Conservation (phyloP, 2,113 vertebrate genomes). For the Phoxinus phoxinus region DNA sequence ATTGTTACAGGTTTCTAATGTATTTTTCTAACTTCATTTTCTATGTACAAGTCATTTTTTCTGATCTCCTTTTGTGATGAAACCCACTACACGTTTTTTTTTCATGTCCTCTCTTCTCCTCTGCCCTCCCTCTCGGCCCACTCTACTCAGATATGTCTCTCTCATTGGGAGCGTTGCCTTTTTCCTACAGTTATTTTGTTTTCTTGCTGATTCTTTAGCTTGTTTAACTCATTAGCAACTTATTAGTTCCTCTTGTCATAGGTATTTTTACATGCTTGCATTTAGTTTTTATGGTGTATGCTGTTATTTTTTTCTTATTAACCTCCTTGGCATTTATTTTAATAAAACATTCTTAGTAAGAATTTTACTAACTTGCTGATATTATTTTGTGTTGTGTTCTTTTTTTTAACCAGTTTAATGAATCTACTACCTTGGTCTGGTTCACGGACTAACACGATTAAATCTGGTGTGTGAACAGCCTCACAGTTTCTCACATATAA, state of each 20-base stretch:
- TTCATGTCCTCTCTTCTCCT: conserved; percentile 45
- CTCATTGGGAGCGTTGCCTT: conserved; percentile 79
- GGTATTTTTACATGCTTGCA: conserved; percentile 87
- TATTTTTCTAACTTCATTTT: conserved; percentile 90
- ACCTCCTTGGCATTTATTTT: conserved; percentile 86
- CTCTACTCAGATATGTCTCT: conserved; percentile 71
- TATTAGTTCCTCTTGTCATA: conserved; percentile 82
- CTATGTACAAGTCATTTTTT: conserved; percentile 80
- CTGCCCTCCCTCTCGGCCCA: conserved; percentile 42
- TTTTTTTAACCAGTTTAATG: conserved; percentile 83
- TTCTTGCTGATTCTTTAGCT: conserved; percentile 79
- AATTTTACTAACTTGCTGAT: conserved; percentile 89
- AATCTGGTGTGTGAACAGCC: conserved; percentile 75
- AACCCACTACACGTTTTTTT: conserved; percentile 67
- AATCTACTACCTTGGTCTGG: conserved; percentile 82
- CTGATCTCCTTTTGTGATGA: conserved; percentile 66
- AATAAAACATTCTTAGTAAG: conserved; percentile 89
- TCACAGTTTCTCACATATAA: conserved; percentile 58
- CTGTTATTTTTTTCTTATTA: conserved; percentile 85
- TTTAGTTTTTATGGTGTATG: conserved; percentile 88
- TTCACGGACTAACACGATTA: conserved; percentile 84
- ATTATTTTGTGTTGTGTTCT: conserved; percentile 79
- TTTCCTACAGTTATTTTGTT: conserved; percentile 74
- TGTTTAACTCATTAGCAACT: conserved; percentile 86
- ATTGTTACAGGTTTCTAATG: conserved; percentile 90